These are phyloP conservation scores for Pararge aegeria DNA, from an alignment of 1,140 invertebrate species.

Conservation along the genomic window DNA sequence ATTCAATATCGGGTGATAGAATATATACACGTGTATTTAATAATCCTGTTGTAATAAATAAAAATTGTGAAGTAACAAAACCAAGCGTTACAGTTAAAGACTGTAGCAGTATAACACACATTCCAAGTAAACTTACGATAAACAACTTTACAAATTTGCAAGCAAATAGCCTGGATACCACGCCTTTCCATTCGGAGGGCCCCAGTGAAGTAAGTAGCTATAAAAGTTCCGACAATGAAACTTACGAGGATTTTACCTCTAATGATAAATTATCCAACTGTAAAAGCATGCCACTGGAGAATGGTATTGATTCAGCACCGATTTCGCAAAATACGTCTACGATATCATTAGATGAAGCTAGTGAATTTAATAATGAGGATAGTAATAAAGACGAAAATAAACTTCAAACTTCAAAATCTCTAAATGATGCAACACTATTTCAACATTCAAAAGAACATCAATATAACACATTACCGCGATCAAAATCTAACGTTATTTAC, in stretches of 20 bases:
- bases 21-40: conserved; percentile 70
- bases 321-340: conserved; percentile 26
- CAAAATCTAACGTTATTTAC: conserved; percentile 59
- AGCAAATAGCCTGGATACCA: conserved; percentile 63
- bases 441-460: conserved; percentile 28
- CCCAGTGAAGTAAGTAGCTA: conserved; percentile 74
- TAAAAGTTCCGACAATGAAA: conserved; percentile 79
- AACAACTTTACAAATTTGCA: conserved; percentile 52
- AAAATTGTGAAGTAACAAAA: conserved; percentile 28
- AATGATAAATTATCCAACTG: conserved; percentile 31
- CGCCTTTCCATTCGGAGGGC: conserved; percentile 60
- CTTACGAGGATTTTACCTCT: conserved; percentile 40
- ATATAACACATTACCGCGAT: conserved; percentile 43
- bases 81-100: conserved; percentile 46
- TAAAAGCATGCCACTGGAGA: conserved; percentile 25
- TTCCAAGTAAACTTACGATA: conserved; percentile 64
- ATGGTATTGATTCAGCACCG: conserved; percentile 16
- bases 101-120: conserved; percentile 55
- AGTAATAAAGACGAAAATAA: conserved; percentile 17
- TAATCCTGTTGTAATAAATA: conserved; percentile 33
- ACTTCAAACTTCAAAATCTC: conserved; percentile 67
- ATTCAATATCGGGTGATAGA: conserved; percentile 69
- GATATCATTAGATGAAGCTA: conserved; percentile 34
- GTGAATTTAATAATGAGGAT: conserved; percentile 36
- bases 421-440: conserved; percentile 45